Evolutionary conservation across 2,888 invertebrate species (phyloP).

Genomic region (Parnassius smintheus): DNA sequence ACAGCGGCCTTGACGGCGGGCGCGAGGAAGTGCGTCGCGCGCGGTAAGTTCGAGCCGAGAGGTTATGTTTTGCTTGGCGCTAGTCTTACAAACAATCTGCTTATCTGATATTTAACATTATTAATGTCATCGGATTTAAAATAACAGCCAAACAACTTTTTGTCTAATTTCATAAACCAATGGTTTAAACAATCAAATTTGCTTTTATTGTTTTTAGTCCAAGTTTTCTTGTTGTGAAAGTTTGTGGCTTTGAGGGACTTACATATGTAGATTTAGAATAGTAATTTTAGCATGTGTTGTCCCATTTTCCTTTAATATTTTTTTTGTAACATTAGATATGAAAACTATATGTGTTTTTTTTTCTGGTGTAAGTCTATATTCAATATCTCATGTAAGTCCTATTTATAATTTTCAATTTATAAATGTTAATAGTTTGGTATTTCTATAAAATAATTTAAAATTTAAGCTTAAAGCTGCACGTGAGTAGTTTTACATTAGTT

Average conservation of each 20-base stretch:
- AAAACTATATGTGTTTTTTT: no score
- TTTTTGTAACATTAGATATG: no score
- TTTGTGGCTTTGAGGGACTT: not conserved
- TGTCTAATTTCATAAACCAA: no score
- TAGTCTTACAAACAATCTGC: not conserved
- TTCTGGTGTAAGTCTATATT: no score
- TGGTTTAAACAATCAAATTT: not conserved
- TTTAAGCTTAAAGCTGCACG: no score
- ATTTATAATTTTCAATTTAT: no score
- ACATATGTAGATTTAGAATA: not conserved
- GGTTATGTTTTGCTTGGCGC: conserved; percentile 1
- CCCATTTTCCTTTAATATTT: no score
- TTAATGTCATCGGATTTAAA: not conserved
- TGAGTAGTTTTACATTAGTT: no score
- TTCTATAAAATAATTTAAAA: no score
- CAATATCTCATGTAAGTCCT: no score
- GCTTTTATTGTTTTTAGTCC: conserved; percentile 1
- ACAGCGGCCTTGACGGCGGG: not conserved
- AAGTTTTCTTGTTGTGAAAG: not conserved
- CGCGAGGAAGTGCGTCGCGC: not conserved
- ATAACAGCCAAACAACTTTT: no score
- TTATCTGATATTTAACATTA: not conserved
- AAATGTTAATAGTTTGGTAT: no score
- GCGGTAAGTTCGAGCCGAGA: not conserved
- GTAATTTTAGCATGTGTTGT: not conserved